phyloP scores from a whole-genome alignment of 2,113 vertebrate species.

The Menura novaehollandiae region DNA sequence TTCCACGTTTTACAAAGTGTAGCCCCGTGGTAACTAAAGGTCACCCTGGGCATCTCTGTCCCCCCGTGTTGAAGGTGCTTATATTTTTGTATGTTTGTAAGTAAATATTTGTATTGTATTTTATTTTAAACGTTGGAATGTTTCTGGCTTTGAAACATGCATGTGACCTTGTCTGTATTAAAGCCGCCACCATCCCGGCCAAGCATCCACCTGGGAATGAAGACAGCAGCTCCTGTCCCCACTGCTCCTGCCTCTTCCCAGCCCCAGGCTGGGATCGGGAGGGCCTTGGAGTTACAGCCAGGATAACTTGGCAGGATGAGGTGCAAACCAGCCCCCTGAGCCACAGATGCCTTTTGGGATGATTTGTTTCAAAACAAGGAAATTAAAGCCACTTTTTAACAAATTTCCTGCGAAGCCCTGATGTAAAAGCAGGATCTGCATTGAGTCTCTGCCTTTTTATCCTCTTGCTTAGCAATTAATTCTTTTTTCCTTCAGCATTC shows the following conservation, averaged over 20 bases:
- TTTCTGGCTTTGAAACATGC: slow-evolving; percentile 83
- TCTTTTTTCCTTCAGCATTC: background rate
- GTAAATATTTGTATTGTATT: slow-evolving; percentile 89
- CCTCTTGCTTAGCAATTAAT: background rate
- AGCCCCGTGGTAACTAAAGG: background rate
- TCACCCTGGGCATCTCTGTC: slow-evolving; percentile 77
- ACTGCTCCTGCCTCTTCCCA: background rate
- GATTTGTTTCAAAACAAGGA: background rate
- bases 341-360: background rate
- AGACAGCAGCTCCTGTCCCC: background rate
- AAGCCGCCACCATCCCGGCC: background rate
- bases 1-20: background rate
- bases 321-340: background rate
- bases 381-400: background rate
- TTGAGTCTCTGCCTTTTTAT: slow-evolving; percentile 2
- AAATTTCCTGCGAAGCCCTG: background rate
- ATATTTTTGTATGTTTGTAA: slow-evolving; percentile 93
- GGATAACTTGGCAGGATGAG: background rate
- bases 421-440: background rate
- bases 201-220: background rate
- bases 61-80: slow-evolving; percentile 86
- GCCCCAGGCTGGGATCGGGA: background rate
- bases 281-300: background rate
- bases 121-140: slow-evolving; percentile 78
- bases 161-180: slow-evolving; percentile 67